Conservation (phyloP, 2,888 invertebrate species). For the Rhimphoctona megacephalus region DNA sequence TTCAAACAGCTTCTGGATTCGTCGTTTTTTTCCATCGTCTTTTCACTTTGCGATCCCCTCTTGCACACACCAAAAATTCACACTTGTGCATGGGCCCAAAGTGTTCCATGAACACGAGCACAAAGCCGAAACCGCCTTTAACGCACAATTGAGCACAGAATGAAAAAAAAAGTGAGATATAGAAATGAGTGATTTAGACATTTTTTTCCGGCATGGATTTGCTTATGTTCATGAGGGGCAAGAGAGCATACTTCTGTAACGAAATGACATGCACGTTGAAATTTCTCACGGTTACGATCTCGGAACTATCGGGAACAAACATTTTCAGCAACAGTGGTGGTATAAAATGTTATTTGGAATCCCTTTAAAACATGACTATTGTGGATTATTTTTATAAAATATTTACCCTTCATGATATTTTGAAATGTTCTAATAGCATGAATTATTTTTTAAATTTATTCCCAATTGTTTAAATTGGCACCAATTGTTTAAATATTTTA, state of each 20-base stretch:
- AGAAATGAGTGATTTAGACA: constrained; percentile 53
- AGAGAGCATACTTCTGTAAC: constrained; percentile 21
- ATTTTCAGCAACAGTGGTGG: not conserved
- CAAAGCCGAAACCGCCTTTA: constrained; percentile 62
- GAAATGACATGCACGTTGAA: constrained; percentile 52
- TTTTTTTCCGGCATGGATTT: constrained; percentile 48
- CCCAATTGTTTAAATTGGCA: not conserved
- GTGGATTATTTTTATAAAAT: too few relatives aligned
- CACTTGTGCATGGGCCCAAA: constrained; percentile 29
- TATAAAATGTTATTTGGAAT: not conserved
- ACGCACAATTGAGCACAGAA: constrained; percentile 64
- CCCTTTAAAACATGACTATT: not conserved
- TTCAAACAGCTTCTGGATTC: constrained; percentile 59
- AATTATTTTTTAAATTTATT: not conserved
- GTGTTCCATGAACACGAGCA: constrained; percentile 50
- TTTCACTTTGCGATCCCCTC: constrained; percentile 48
- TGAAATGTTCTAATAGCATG: not conserved
- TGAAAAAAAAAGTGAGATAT: constrained; percentile 6
- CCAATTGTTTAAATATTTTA: not conserved
- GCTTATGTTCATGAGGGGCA: constrained; percentile 19
- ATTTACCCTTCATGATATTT: not conserved
- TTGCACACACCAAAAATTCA: constrained; percentile 26
- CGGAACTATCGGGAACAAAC: not conserved
- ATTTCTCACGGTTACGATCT: constrained; percentile 64
- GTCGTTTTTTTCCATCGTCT: constrained; percentile 57